These are phyloP conservation scores for Actenoides lindsayi DNA, from an alignment of 2,113 vertebrate species.

Conservation along the genomic window DNA sequence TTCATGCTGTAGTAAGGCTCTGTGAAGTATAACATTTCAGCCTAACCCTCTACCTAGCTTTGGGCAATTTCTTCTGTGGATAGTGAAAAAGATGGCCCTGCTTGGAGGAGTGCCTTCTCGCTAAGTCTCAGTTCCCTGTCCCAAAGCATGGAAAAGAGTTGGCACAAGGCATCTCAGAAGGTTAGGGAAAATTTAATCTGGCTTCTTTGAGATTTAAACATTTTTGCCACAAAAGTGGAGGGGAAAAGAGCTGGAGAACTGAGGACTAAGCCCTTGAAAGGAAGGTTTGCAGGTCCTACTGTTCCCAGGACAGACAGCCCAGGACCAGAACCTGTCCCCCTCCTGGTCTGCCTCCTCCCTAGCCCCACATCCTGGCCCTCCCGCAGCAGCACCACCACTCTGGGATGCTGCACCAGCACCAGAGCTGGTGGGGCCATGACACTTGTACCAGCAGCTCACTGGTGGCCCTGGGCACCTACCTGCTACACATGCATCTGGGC, in stretches of 20 bases:
- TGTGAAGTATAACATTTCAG: background rate
- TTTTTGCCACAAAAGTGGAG: background rate
- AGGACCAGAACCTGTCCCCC: rapidly evolving
- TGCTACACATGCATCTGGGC: background rate
- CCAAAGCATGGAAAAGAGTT: background rate
- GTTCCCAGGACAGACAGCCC: background rate
- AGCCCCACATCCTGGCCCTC: background rate
- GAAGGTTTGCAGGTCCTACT: background rate
- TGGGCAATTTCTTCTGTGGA: background rate
- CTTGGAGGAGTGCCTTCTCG: background rate
- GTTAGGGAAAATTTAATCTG: background rate
- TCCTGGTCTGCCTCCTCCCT: rapidly evolving
- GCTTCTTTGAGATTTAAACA: background rate
- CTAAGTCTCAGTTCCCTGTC: background rate
- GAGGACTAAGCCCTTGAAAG: background rate
- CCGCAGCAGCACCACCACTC: background rate
- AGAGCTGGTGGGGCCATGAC: rapidly evolving
- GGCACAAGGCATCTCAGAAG: background rate
- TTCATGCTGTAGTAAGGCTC: background rate
- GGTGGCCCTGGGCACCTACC: rapidly evolving
- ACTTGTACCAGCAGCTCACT: rapidly evolving
- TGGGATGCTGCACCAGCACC: rapidly evolving
- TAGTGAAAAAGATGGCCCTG: background rate
- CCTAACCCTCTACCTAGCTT: background rate
- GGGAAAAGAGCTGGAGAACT: background rate